Percentiles rank a stretch among this genome's conserved stretches.
Evolutionary conservation across 2,797 vertebrate species (phyloP).

Genomic region (Ispidina picta): DNA sequence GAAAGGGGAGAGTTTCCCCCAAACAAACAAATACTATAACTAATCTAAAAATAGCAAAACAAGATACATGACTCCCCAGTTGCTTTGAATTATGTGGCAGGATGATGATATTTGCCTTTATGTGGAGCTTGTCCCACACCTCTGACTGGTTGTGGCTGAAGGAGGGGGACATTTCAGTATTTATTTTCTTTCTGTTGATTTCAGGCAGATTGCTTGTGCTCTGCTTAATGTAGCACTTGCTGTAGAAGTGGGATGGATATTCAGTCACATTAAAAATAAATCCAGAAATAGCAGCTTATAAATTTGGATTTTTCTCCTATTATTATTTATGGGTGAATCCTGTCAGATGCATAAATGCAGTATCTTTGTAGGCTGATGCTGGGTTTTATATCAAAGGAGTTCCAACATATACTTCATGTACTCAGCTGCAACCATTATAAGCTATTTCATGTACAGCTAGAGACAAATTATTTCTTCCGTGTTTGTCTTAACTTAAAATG

Average conservation of each 20-base stretch:
- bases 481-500: conserved; percentile 80
- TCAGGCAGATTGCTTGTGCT: conserved; percentile 63
- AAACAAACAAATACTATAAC: neutral
- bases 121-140: neutral
- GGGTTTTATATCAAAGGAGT: conserved; percentile 78
- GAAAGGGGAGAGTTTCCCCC: neutral
- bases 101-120: neutral
- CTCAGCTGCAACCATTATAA: conserved; percentile 75
- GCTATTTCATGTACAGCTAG: conserved; percentile 77
- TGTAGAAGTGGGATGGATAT: conserved; percentile 59
- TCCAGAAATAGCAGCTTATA: conserved; percentile 77
- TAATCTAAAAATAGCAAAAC: neutral
- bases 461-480: conserved; percentile 76
- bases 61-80: neutral
- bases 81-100: neutral
- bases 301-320: conserved; percentile 76
- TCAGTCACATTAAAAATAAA: conserved; percentile 76
- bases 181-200: conserved; percentile 62
- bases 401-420: conserved; percentile 76
- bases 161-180: conserved; percentile 25
- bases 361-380: conserved; percentile 68
- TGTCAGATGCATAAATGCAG: conserved; percentile 76
- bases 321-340: conserved; percentile 78
- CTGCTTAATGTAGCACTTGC: conserved; percentile 71
- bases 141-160: neutral